Evolutionary conservation across 2,113 vertebrate species (phyloP), one percentile per base, ranked within the genome.

Genomic region (Urocitellus parryii): DNA sequence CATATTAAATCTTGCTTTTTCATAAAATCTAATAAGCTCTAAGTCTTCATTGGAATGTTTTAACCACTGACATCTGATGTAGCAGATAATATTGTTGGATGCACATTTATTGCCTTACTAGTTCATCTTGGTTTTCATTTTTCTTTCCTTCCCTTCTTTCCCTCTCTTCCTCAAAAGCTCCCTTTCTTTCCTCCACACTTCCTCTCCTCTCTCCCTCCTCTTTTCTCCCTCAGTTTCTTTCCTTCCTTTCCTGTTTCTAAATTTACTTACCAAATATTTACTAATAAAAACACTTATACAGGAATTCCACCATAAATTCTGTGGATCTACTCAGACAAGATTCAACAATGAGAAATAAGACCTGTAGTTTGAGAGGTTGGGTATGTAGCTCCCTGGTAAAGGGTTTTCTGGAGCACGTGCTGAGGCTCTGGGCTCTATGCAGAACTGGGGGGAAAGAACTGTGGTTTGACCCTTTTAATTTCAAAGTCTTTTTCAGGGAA

Each of bases 131-230:
- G 22, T 16, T 18, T 56, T 74, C 16, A 17, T 80, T 25, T 74
- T 22, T 48, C 11, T 51, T 53, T 68, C 10, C 16, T 45, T 83
- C 29, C 20, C 22, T 17, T 22, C 67, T 14, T 13, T 25, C 65
- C 32, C 4, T 48, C 6, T 32, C 16, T 70, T 22, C 13, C 17
- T 29, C 22, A 25, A 18, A 58, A 58, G 0, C 5, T 37, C 7
- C 20, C 7, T 45, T 12, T 8, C 58, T 8, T 24, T 3, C 3
- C n/a, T 82, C 18, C 8, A 5, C 1, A 0, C 0, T 53, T 37
- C 58, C 39, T 39, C 37, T 34, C 8, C 58, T 32, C 39, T 8
- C n/a, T 67, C 10, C 20, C 25, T 65, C 27, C 20, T 34, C 25
- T 16, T 9, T 27, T 80, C 18, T 24, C 65, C 32, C 5, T 58